Evolutionary conservation across 2,113 vertebrate species (phyloP), one percentile per base, ranked within the genome.

Genomic region (Psittacus erithacus): DNA sequence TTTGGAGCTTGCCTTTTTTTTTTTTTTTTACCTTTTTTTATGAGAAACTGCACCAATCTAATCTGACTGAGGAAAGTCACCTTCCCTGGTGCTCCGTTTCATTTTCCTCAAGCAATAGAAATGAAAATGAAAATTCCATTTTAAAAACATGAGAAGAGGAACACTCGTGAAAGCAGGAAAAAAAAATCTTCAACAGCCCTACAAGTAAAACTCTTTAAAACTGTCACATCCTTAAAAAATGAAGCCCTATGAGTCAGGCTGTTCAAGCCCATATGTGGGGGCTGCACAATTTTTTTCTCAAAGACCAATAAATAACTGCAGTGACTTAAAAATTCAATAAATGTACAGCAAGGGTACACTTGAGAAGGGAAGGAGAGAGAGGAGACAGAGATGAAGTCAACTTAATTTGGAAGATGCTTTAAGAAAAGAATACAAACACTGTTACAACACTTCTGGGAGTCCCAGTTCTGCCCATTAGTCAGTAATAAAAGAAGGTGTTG

Each of bases 121-220:
- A 82, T 69, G 57, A 97, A 93, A 97, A 94, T 69, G 24, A 90
- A 95, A 93, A 92, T 94, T 94, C 88, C 65, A 85, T 88, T 92
- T 70, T 69, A 65, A 95, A 93, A 94, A 82, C 60, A 90, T 64
- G 63, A 68, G 92, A 63, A 91, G 35, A 74, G 17, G 28, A 93
- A 82, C 39, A 44, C 38, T 91, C 18, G 0, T 15, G 18, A 86
- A 92, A 39, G n/a, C 7, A 44, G 41, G 41, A 4, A 74, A 75
- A 88, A 88, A 79, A 79, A 35, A 6, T 9, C 18, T 95, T 88
- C 68, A 89, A 93, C 80, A 88, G 44, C 2, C 68, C 38, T 64
- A 55, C 28, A 81, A 57, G 38, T 81, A 81, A 81, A 96, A 35
- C 75, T 85, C 38, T 60, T 86, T 38, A 63, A 85, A 96, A 93